Evolutionary conservation across 2,113 vertebrate species (phyloP).

Genomic region (Platichthys flesus): DNA sequence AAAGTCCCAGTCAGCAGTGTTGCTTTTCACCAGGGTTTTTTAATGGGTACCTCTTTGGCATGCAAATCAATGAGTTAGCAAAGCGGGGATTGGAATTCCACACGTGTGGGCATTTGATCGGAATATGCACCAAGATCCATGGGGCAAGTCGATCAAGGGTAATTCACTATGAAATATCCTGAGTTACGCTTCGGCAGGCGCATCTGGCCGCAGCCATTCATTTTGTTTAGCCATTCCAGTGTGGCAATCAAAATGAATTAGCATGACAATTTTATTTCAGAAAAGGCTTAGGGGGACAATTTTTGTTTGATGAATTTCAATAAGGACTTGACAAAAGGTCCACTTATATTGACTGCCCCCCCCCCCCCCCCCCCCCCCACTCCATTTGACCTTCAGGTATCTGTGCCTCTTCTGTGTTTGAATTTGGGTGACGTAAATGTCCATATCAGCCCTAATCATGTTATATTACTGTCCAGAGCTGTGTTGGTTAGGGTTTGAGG

Average conservation of each 20-base stretch:
- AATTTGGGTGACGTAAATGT: conserved; percentile 57
- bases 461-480: conserved; percentile 50
- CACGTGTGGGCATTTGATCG: conserved; percentile 72
- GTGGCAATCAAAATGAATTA: conserved; percentile 87
- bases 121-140: conserved; percentile 69
- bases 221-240: conserved; percentile 85
- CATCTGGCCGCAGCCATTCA: conserved; percentile 82
- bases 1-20: conserved; percentile 41
- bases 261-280: conserved; percentile 87
- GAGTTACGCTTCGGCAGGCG: conserved; percentile 74
- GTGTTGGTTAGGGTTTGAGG: conserved; percentile 46
- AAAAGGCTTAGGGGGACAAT: conserved; percentile 73
- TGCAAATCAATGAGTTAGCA: conserved; percentile 71
- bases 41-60: conserved; percentile 48
- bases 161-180: conserved; percentile 86
- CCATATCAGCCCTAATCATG: conserved; percentile 59
- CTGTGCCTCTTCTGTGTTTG: conserved; percentile 55
- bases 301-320: conserved; percentile 82
- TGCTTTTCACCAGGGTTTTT: conserved; percentile 30
- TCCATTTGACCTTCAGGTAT: conserved; percentile 74
- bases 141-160: conserved; percentile 73
- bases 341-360: conserved; percentile 59
- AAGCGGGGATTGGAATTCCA: conserved; percentile 73
- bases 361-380: not conserved
- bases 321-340: conserved; percentile 76